Base-by-base conservation (phyloP, 2,888 invertebrate species). In the Conchocele bisecta region DNA sequence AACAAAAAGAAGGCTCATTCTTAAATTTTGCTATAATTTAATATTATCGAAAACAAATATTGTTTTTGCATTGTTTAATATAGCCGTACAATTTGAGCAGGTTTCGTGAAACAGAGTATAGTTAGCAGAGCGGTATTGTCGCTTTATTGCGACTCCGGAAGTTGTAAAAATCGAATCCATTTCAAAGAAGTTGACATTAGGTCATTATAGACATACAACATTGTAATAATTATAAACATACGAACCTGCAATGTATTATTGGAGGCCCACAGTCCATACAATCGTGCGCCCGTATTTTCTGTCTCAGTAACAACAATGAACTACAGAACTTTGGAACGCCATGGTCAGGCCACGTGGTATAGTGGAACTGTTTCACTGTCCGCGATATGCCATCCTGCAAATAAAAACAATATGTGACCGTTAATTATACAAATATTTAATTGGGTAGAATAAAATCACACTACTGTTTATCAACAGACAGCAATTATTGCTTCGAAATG, bases 311-410 rank as follows among this genome's bases (percentile, higher is more conserved):
- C 26, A 90, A 79, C 61, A 90, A 76, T 2, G 90, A 89, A 59
- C 88, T 84, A n/a, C 87, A 87, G 48, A 85, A 87, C 48, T 83
- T 82, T 1, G 88, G 88, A 17, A 87, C 88, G 6, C 91, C 91
- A 60, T 91, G 90, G 70, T 91, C 91, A 17, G 91, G 91, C 91
- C 91, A 91, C 11, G 89, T 89, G 9, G 89, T 90, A 80, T 89
- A 91, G 75, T 91, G 90, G 63, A 89, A 90, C 77, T 90, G 90
- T 74, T 88, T 86, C 17, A 91, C 75, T 50, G 77, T 74, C 53
- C 84, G 81, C n/a, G 79, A 80, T 50, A 85, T 83, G 6, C 82
- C 84, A 51, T 77, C 83, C 88, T 88, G 72, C n/a, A 66, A 71
- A 33, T 50, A 35, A n/a, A 35, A 35, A n/a, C n/a, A n/a, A n/a